These are phyloP conservation scores for Limnephilus rhombicus DNA, from an alignment of 2,888 invertebrate species.

Conservation along the genomic window DNA sequence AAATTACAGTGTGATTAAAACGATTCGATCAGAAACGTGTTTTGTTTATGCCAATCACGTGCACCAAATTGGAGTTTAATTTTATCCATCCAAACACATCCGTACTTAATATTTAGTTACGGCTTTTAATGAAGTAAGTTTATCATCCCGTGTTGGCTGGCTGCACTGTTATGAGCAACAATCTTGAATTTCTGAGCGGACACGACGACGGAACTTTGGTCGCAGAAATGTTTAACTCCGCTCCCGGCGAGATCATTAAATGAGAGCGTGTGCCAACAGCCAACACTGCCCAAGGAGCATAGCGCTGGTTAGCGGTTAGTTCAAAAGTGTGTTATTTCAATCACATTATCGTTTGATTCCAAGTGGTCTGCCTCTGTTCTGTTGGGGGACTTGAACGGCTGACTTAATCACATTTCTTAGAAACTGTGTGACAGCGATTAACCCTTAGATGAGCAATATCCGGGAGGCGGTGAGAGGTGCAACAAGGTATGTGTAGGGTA, in stretches of 20 bases:
- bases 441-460: no score
- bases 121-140: slow-evolving; percentile 40
- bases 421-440: neutral
- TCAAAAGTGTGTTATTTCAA: neutral
- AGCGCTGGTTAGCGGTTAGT: neutral
- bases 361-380: neutral
- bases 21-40: no score
- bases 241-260: neutral
- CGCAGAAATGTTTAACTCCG: neutral
- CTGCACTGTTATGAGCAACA: neutral
- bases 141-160: slow-evolving; percentile 14
- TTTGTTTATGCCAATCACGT: neutral
- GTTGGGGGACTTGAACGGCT: neutral
- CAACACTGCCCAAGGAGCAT: neutral
- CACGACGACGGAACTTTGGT: neutral
- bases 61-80: neutral
- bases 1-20: no score
- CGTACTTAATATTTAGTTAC: neutral
- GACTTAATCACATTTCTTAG: neutral
- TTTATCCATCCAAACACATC: neutral
- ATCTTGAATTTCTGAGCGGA: slow-evolving; percentile 33
- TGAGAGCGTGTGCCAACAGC: neutral
- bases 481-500: no score
- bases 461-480: no score
- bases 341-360: neutral